A percentile compares a stretch with the other conserved stretches of the same genome.
Evolutionary conservation across 2,113 vertebrate species (phyloP).

Genomic region (Phoxinus phoxinus): DNA sequence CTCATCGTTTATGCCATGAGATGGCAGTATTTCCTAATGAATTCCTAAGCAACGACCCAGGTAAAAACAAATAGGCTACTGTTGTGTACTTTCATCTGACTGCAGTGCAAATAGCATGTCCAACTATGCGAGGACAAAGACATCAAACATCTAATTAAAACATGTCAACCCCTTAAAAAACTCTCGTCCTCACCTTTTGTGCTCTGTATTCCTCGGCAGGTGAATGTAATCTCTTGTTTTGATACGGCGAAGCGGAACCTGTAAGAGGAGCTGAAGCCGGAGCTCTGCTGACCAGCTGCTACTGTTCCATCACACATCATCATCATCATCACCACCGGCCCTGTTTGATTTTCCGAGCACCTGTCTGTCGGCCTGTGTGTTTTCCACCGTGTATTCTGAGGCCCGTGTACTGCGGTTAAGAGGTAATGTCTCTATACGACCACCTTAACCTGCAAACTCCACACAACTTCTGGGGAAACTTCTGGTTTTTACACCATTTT

Average conservation of each 20-base stretch:
- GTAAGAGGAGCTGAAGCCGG: constrained; percentile 29
- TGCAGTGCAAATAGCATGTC: neutral
- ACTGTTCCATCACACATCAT: constrained; percentile 45
- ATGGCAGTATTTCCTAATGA: neutral
- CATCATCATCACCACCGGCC: constrained; percentile 19
- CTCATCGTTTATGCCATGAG: neutral
- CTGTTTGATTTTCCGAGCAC: constrained; percentile 56
- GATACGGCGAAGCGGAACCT: constrained; percentile 29
- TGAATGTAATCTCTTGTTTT: constrained; percentile 48
- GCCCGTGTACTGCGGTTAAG: neutral
- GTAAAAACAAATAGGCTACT: neutral
- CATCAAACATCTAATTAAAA: too few relatives aligned
- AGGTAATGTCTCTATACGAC: neutral
- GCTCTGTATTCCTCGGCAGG: constrained; percentile 38
- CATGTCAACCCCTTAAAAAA: neutral
- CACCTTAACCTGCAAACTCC: neutral
- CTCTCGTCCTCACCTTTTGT: constrained; percentile 38
- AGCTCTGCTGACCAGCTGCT: constrained; percentile 52
- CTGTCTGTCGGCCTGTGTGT: constrained; percentile 21
- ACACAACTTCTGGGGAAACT: neutral
- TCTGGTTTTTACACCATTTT: neutral
- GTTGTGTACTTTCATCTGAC: neutral
- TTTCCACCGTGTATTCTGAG: neutral
- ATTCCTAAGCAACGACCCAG: neutral
- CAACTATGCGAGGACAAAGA: neutral